Evolutionary conservation across 1,140 invertebrate genomes (phyloP), one percentile per base, ranked within the genome.

Genomic region (Pissodes strobi): DNA sequence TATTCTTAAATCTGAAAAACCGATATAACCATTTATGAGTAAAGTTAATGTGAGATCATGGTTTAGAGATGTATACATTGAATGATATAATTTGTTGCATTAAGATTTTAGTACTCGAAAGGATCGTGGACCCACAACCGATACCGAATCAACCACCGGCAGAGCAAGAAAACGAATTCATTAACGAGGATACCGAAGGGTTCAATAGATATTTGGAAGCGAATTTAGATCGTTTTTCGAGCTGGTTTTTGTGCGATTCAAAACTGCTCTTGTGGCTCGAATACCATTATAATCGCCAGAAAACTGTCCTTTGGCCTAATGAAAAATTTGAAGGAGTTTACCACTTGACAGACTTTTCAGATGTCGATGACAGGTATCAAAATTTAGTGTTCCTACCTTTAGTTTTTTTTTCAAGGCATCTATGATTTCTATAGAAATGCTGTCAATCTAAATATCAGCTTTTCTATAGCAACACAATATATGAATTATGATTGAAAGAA

Each of bases 281-380:
- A 23, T 70, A 62, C 49, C 69, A 70, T 43, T 70, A 64, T 22
- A 45, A 66, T n/a, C 58, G 34, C 5, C 62, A 65, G 27, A 70
- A 56, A 58, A 18, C 22, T 10, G 37, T 63, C 12, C 19, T 69
- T 13, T 69, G 67, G 67, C 61, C 61, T 0, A 13, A 55, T 1
- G 41, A 60, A 22, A 27, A 13, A 8, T 34, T 64, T 34, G 22
- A 46, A 1, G 23, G 30, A 6, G 6, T 13, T 53, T 19, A 39
- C 18, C 1, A 10, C 27, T 41, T 62, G 18, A 27, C 52, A 17
- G 59, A 62, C 1, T 62, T 62, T 18, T 45, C 15, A 17, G 15
- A 46, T 21, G 10, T 58, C 8, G 23, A 30, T 30, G 34, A 48
- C 18, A 56, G 61, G 51, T 57, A 52, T 19, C 6, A 48, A 46